A percentile compares a stretch with the other conserved stretches of the same genome.
Evolutionary conservation across 2,113 vertebrate genomes (phyloP).

Genomic region (Rattus norvegicus): DNA sequence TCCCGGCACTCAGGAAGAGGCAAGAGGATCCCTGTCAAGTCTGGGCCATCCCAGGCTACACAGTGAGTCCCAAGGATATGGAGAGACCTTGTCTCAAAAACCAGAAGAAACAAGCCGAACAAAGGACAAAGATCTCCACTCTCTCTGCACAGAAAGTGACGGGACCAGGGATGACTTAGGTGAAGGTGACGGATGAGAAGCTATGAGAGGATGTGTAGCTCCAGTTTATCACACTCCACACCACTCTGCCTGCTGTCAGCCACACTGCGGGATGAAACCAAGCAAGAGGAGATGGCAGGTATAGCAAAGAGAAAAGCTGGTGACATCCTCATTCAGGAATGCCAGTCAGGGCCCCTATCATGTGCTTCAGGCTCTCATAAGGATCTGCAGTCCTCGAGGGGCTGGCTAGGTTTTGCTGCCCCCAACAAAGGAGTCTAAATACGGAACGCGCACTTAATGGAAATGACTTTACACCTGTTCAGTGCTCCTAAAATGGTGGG

Average conservation of each 20-base stretch:
- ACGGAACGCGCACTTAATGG: slow-evolving; percentile 69
- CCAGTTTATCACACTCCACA: not conserved
- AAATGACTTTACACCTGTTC: slow-evolving; percentile 80
- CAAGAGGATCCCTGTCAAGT: not conserved
- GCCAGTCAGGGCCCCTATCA: slow-evolving; percentile 37
- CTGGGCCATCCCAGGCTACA: not conserved
- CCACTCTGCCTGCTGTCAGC: not conserved
- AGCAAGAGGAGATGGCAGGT: slow-evolving; percentile 40
- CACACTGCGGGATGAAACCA: not conserved
- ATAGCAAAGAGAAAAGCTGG: not conserved
- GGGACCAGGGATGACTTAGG: not conserved
- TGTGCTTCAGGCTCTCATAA: not conserved
- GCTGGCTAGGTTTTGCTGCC: slow-evolving; percentile 56
- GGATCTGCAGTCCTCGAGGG: slow-evolving; percentile 51
- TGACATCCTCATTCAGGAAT: slow-evolving; percentile 19
- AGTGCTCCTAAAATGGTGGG: slow-evolving; percentile 37
- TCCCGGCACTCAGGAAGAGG: not conserved
- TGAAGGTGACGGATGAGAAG: slow-evolving; percentile 7
- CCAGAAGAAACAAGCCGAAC: not conserved
- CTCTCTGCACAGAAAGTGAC: not conserved
- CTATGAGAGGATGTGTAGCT: not conserved
- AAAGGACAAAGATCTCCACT: not conserved
- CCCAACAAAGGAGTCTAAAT: slow-evolving; percentile 67
- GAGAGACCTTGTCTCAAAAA: not conserved
- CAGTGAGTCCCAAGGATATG: not conserved